These are phyloP conservation scores for Oxytorus armatus DNA, from an alignment of 2,888 invertebrate genomes.

Conservation along the genomic window DNA sequence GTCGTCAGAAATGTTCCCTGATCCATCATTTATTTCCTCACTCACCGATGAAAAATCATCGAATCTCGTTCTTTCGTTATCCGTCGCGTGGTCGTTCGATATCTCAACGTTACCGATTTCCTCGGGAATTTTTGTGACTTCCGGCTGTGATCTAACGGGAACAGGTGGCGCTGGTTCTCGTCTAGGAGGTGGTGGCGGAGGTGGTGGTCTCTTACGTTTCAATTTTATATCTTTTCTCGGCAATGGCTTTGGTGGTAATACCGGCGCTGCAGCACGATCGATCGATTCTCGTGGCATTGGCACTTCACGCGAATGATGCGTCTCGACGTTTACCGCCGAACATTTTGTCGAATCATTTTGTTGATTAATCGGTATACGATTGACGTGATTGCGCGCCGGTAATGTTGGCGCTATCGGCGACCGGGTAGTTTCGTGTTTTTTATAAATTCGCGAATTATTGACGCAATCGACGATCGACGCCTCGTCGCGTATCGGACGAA, in stretches of 20 bases:
- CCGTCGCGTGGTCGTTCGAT: slow-evolving; percentile 41
- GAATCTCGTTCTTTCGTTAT: slow-evolving; percentile 28
- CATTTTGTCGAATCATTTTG: slow-evolving; percentile 14
- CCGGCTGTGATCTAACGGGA: slow-evolving; percentile 60
- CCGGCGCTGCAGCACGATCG: slow-evolving; percentile 70
- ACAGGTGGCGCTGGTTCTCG: slow-evolving; percentile 73
- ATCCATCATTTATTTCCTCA: slow-evolving; percentile 12
- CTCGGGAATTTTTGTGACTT: background rate
- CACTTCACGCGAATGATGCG: slow-evolving; percentile 37
- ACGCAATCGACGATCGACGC: slow-evolving; percentile 79
- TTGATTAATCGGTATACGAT: slow-evolving; percentile 78
- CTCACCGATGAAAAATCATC: slow-evolving; percentile 31
- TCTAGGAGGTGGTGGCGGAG: slow-evolving; percentile 82
- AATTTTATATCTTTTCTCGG: slow-evolving; percentile 82
- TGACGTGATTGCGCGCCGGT: slow-evolving; percentile 78
- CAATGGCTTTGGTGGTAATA: slow-evolving; percentile 82
- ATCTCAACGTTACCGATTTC: slow-evolving; percentile 49
- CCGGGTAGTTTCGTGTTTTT: slow-evolving; percentile 4
- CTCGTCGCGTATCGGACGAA: slow-evolving; percentile 80
- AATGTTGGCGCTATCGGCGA: slow-evolving; percentile 70
- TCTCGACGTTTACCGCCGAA: slow-evolving; percentile 24
- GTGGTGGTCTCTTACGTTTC: slow-evolving; percentile 82
- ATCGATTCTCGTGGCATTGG: slow-evolving; percentile 43
- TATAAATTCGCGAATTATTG: no score
- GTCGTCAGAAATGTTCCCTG: slow-evolving; percentile 35